Evolutionary conservation across 2,113 vertebrate species (phyloP), one percentile per base, ranked within the genome.

Genomic region (Alethe diademata): DNA sequence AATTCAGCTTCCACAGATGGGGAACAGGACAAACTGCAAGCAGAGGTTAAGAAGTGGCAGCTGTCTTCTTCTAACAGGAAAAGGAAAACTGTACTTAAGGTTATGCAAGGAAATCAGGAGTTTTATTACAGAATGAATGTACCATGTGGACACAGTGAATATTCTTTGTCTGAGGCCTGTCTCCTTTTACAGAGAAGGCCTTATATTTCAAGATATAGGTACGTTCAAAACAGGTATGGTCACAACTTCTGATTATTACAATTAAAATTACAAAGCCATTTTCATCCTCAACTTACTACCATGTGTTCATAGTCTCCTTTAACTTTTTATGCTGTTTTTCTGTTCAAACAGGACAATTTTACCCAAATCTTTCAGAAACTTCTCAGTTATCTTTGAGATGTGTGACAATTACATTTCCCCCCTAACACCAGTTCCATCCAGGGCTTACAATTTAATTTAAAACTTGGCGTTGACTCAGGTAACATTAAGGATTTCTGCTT

Each of bases 391-490:
- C 42, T 88, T 54, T 24, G 38, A 78, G 51, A 48, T 36, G 31
- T 25, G 11, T 50, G 31, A 80, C 51, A 91, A 60, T 51, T 54
- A 58, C 14, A 10, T 11, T 72, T 88, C 90, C 19, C 54, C 35
- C 29, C 64, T 93, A 70, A 86, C 35, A 54, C 26, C 47, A 40
- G 45, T 38, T 79, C 62, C 84, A 83, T 67, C 43, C 33, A 28
- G 78, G 35, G 38, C 50, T 93, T 86, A 79, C 12, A 86, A 48
- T 80, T 86, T 76, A 90, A 88, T 91, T 95, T 91, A 91, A 89
- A 94, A 86, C 26, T 86, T 92, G 83, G 83, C 83, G 48, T 73
- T 65, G 43, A 81, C 75, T 86, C 61, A 70, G 75, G 75, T 61
- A 90, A 58, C 62, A 57, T 47, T 83, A 53, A 81, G 24, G 51